A percentile compares a stretch with the other conserved stretches of the same genome.
Conservation (phyloP, 2,797 vertebrate genomes). For the Loris lydekkerianus region DNA sequence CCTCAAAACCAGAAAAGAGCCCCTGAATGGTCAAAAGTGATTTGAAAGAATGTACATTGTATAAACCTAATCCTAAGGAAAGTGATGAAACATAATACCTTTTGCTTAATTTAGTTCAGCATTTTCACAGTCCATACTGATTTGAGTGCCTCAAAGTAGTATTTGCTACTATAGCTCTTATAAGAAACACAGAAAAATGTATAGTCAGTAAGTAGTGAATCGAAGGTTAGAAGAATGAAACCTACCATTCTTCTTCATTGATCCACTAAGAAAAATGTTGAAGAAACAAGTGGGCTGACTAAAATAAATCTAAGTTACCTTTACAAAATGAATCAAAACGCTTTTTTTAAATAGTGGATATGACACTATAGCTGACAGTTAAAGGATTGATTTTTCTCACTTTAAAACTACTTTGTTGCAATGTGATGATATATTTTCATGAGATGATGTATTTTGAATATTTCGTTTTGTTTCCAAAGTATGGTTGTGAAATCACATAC, state of each 20-base stretch:
- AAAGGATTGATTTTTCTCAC: slow-evolving; percentile 52
- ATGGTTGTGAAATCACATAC: background rate
- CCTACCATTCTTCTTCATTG: background rate
- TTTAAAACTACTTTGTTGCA: slow-evolving; percentile 53
- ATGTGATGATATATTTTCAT: slow-evolving; percentile 25
- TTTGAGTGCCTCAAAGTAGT: background rate
- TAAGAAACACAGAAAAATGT: background rate
- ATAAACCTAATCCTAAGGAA: slow-evolving; percentile 10
- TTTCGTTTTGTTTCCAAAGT: background rate
- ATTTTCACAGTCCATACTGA: background rate
- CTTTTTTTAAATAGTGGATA: slow-evolving; percentile 27
- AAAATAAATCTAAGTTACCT: slow-evolving; percentile 3
- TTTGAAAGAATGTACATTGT: slow-evolving; percentile 43
- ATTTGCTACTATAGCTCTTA: background rate
- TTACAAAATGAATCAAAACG: slow-evolving; percentile 21
- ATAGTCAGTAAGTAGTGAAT: background rate
- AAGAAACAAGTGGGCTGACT: background rate
- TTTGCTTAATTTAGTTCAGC: background rate
- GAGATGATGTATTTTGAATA: slow-evolving; percentile 58
- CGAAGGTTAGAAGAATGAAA: background rate
- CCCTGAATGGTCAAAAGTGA: background rate
- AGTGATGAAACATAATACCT: background rate
- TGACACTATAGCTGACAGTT: slow-evolving; percentile 57
- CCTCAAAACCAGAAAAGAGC: no score
- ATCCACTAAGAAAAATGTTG: background rate